Base-by-base conservation (phyloP, 37 sponge, comb jelly and placozoan species). In the Spongia lamella region DNA sequence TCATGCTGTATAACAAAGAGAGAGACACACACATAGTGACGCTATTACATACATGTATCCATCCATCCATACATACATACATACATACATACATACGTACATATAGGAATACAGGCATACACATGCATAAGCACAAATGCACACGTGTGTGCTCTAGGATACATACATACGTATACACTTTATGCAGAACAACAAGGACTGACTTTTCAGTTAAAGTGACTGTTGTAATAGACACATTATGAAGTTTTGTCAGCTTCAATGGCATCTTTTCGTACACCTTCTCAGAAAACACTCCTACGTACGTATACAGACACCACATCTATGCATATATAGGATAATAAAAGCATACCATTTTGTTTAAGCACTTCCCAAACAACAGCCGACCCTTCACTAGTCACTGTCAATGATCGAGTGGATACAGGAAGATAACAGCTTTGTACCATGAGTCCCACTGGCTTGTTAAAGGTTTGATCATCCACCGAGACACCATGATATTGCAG, bases 311-410 rank as follows among this genome's bases (percentile, higher is more conserved):
- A 36, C 22, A 25, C n/a, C 38, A 60, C 47, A 13, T 9, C 47
- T 43, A 13, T 43, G 9, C 47, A 43, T 43, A 13, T 9, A 43
- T 9, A 43, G n/a, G n/a, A n/a, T n/a, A n/a, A n/a, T n/a, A n/a
- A n/a, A 43, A 5, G 9, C 47, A 5, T 43, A 43, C 47, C 31
- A 17, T 19, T 35, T 39, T 25, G 84, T 25, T 67, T 51, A 32
- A 70, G 66, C 38, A 56, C 59, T n/a, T 85, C 89, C 96, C 96
- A 97, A n/a, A 97, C 88, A 13, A 94, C 82, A 14, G 66, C 90
- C 56, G 53, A 58, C n/a, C 99, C 99, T 58, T 89, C 90, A 66
- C 73, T 73, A 50, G 93, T 97, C 16, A 57, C 90, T 26, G 93
- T 89, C 30, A 97, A 47, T 3, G 90, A 95, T 1, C 37, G 75